phyloP scores from a whole-genome alignment of 2,797 vertebrate species.

The Acridotheres tristis region DNA sequence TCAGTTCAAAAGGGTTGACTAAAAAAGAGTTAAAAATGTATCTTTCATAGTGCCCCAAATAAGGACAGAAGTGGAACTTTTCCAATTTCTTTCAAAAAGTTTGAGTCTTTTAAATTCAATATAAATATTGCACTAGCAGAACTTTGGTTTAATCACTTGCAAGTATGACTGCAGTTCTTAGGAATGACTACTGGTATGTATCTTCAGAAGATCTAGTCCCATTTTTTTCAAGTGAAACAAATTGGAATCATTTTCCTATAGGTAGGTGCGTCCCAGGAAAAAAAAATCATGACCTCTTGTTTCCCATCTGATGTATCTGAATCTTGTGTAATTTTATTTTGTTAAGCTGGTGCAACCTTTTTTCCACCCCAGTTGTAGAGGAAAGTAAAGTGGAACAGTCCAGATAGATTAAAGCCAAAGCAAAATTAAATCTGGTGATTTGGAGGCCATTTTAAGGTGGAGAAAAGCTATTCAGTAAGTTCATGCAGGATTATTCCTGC shows the following conservation, averaged over 20 bases:
- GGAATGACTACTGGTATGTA: accelerated
- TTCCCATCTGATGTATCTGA: background rate
- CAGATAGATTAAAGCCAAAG: background rate
- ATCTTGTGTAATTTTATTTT: background rate
- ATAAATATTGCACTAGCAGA: background rate
- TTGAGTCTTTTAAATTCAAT: background rate
- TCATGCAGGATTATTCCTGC: background rate
- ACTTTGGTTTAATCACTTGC: background rate
- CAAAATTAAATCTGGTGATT: background rate
- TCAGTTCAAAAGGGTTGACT: background rate
- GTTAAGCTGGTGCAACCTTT: background rate
- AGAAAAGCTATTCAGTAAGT: background rate
- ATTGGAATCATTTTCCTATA: background rate
- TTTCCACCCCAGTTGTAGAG: background rate
- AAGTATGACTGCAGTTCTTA: background rate
- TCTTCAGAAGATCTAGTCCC: background rate
- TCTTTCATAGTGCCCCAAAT: background rate
- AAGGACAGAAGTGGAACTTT: background rate
- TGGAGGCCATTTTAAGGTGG: background rate
- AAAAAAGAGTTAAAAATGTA: background rate
- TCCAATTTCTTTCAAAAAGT: background rate
- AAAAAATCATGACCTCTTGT: background rate
- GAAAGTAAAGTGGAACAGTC: accelerated
- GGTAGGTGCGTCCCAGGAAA: background rate
- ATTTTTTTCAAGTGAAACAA: background rate